Evolutionary conservation across 2,113 vertebrate species (phyloP).

Genomic region (Heterocephalus glaber): DNA sequence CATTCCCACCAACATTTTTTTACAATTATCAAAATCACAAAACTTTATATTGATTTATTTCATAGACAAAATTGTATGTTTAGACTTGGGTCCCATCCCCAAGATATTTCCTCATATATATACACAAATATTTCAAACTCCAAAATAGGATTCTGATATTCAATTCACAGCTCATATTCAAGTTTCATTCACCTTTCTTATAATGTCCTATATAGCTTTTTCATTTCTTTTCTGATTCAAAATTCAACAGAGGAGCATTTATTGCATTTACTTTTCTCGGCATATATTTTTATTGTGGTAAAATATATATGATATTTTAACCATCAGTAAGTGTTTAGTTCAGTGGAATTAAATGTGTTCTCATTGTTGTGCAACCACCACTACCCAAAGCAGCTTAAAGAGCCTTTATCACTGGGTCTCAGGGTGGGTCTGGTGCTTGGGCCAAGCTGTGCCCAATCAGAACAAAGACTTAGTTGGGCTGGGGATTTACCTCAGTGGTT

Average conservation of each 20-base stretch:
- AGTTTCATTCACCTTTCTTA: neutral
- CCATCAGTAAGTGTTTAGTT: neutral
- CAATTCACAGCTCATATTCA: neutral
- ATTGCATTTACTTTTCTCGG: neutral
- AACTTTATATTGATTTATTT: neutral
- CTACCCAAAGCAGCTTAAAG: neutral
- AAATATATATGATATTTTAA: neutral
- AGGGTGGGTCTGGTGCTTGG: neutral
- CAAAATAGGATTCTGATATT: neutral
- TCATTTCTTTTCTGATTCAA: neutral
- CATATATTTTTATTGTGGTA: neutral
- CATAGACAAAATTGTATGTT: neutral
- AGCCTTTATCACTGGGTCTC: neutral
- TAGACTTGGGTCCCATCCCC: neutral
- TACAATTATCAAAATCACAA: neutral
- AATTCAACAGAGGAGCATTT: neutral
- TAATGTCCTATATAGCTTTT: neutral
- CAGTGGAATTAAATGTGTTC: neutral
- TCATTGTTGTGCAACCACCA: neutral
- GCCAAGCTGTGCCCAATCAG: neutral
- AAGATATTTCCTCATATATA: neutral
- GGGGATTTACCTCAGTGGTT: no score
- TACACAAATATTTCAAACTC: neutral
- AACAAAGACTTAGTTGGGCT: slow-evolving; percentile 36
- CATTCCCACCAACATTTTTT: neutral